These are phyloP conservation scores for Lycia hirtaria DNA, from an alignment of 2,888 invertebrate species.

Conservation along the genomic window DNA sequence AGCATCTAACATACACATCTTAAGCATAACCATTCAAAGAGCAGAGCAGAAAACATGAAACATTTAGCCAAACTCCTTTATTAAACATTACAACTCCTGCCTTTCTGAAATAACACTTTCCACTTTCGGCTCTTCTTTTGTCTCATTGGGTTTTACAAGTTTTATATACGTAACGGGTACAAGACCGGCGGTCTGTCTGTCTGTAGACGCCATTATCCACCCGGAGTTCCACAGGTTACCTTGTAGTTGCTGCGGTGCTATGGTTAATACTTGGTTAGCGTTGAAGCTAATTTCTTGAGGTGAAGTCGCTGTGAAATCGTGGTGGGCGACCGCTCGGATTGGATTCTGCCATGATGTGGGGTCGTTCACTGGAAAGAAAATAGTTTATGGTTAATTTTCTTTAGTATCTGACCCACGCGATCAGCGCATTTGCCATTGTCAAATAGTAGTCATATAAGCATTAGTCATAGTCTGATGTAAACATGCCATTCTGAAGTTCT, in stretches of 20 bases:
- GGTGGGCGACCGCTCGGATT: constrained; percentile 88
- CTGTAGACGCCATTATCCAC: constrained; percentile 87
- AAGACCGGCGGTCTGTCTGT: constrained; percentile 86
- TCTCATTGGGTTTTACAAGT: constrained; percentile 54
- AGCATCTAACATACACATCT: too few relatives aligned
- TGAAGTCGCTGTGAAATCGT: constrained; percentile 90
- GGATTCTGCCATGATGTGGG: constrained; percentile 89
- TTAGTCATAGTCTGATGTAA: too few relatives aligned
- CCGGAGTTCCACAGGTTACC: constrained; percentile 88
- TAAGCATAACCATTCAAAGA: not conserved
- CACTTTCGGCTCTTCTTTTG: not conserved
- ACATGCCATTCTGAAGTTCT: too few relatives aligned
- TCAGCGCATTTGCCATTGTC: too few relatives aligned
- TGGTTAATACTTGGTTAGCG: constrained; percentile 90
- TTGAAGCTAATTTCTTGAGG: constrained; percentile 92
- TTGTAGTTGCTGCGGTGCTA: constrained; percentile 95
- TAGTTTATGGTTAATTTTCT: too few relatives aligned
- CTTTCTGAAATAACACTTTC: too few relatives aligned
- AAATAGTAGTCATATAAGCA: too few relatives aligned
- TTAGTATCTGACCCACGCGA: too few relatives aligned
- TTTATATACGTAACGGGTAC: constrained; percentile 87
- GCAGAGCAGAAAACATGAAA: not conserved
- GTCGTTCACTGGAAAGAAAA: constrained; percentile 81
- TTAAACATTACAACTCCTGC: constrained; percentile 1
- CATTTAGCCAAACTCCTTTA: constrained; percentile 3